These are phyloP conservation scores for Pogoniulus pusillus DNA, from an alignment of 2,797 vertebrate genomes.

Conservation along the genomic window DNA sequence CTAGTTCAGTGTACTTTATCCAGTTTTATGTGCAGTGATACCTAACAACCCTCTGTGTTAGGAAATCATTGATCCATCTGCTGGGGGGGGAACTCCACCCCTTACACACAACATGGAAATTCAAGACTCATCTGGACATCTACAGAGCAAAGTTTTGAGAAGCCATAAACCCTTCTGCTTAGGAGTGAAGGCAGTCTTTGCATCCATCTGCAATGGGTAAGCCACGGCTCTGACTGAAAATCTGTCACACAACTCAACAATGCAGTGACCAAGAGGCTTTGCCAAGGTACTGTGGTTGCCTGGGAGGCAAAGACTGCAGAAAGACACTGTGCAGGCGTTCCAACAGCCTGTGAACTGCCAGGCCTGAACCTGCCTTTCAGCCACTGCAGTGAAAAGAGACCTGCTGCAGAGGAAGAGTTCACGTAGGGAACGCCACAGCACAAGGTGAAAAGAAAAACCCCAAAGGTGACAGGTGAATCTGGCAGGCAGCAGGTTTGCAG, in stretches of 20 bases:
- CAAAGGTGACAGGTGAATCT: fast-evolving
- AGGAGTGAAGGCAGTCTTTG: background rate
- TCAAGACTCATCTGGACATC: background rate
- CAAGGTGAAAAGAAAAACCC: fast-evolving
- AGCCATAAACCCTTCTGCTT: background rate
- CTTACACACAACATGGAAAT: background rate
- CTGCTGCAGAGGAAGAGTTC: background rate
- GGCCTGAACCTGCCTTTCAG: background rate
- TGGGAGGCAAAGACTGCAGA: background rate
- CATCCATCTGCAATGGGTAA: fast-evolving
- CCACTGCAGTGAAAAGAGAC: background rate
- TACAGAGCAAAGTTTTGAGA: background rate
- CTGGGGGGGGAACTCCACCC: background rate
- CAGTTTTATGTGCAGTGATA: background rate
- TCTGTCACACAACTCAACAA: background rate
- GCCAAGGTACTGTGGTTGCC: background rate
- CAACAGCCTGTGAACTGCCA: background rate
- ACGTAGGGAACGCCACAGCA: fast-evolving
- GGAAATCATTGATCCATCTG: background rate
- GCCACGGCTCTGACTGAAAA: background rate
- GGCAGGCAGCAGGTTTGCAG: background rate
- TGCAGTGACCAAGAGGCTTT: background rate
- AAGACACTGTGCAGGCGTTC: background rate
- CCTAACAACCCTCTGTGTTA: background rate
- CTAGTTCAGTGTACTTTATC: background rate